Conservation (phyloP, 2,888 invertebrate species). For the Hemaris fuciformis region DNA sequence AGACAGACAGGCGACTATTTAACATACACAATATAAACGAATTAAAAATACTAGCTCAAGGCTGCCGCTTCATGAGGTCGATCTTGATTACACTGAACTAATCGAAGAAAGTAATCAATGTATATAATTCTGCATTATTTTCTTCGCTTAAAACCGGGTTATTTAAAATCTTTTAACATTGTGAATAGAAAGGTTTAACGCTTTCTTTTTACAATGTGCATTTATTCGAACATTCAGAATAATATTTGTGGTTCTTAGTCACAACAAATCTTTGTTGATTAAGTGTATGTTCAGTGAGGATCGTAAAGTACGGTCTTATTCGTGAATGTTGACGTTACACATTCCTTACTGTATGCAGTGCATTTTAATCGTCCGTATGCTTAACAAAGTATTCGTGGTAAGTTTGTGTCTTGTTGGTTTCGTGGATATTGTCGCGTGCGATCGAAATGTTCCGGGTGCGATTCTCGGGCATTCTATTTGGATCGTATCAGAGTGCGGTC, state of each 20-base stretch:
- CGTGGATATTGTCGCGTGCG: too few relatives aligned
- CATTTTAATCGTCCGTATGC: background rate
- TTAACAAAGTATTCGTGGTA: too few relatives aligned
- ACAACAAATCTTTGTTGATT: background rate
- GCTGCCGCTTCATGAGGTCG: background rate
- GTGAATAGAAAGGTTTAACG: background rate
- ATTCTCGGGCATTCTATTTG: too few relatives aligned
- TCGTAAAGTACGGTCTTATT: background rate
- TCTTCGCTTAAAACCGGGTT: background rate
- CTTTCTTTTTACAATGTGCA: too few relatives aligned
- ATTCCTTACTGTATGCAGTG: background rate
- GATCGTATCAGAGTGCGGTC: too few relatives aligned
- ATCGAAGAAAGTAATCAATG: background rate
- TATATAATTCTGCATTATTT: background rate
- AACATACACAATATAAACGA: background rate
- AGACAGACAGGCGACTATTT: background rate
- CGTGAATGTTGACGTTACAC: background rate
- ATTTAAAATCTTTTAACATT: background rate
- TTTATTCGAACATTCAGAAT: background rate
- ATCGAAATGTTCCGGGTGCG: too few relatives aligned
- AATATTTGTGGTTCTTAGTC: background rate
- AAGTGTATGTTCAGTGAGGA: background rate
- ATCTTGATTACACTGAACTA: background rate
- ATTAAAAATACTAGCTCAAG: background rate
- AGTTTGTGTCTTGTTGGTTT: too few relatives aligned